Percentiles rank a stretch among this genome's conserved stretches.
Evolutionary conservation across 2,797 vertebrate species (phyloP).

Genomic region (Pseudochirops cupreus): DNA sequence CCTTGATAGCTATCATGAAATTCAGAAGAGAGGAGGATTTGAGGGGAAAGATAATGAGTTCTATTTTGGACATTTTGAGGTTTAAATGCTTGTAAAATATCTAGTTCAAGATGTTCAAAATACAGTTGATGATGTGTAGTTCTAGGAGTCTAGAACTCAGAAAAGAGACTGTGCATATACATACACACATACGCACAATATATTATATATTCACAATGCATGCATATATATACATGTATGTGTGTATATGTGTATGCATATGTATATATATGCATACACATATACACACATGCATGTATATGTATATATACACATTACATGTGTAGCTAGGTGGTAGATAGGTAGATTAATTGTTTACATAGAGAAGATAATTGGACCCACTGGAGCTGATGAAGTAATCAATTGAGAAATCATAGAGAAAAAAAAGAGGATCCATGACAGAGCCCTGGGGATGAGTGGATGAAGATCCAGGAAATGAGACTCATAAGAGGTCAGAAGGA

Average conservation of each 20-base stretch:
- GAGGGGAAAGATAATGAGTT: background rate
- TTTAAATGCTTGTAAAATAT: background rate
- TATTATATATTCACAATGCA: too few species aligned
- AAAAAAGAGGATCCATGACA: background rate
- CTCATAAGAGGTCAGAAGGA: background rate
- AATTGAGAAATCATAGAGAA: background rate
- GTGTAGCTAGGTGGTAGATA: too few species aligned
- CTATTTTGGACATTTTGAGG: background rate
- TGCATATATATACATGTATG: background rate
- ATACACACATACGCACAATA: too few species aligned
- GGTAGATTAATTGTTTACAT: background rate
- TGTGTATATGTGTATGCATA: too few species aligned
- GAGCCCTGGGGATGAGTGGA: background rate
- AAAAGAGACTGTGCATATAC: background rate
- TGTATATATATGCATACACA: too few species aligned
- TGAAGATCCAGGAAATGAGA: background rate
- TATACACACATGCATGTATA: too few species aligned
- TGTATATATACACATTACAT: too few species aligned
- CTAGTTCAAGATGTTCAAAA: background rate
- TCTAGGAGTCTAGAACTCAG: background rate
- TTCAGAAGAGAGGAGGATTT: background rate
- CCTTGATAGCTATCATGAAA: background rate
- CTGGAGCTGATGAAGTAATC: background rate
- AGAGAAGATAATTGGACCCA: background rate
- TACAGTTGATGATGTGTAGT: background rate